These are phyloP conservation scores for Nemoura dubitans DNA, from an alignment of 2,888 invertebrate genomes.

Conservation along the genomic window DNA sequence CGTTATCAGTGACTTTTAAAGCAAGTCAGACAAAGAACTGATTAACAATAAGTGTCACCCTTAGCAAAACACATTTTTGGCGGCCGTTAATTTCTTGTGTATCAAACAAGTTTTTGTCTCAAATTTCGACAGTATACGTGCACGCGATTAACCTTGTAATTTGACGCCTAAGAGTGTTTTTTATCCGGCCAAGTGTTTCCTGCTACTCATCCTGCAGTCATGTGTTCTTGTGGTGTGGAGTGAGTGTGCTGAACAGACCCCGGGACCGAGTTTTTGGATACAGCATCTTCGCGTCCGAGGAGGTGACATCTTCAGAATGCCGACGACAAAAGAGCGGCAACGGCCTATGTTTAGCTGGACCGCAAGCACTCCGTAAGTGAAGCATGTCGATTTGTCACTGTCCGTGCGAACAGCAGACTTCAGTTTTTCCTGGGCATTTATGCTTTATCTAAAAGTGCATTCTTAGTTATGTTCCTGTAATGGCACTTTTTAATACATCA, in stretches of 20 bases:
- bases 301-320: background rate
- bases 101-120: background rate
- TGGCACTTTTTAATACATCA: too few species aligned
- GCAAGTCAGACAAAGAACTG: background rate
- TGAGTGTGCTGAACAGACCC: background rate
- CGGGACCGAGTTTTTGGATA: background rate
- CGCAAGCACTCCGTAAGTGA: background rate
- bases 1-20: background rate
- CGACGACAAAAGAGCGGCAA: background rate
- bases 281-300: background rate
- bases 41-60: background rate
- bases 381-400: too few species aligned
- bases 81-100: background rate
- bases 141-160: background rate
- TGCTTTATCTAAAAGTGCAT: too few species aligned
- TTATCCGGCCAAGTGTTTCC: background rate
- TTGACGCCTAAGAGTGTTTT: background rate
- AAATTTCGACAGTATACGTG: background rate
- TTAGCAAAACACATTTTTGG: background rate
- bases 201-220: background rate
- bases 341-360: background rate
- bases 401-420: too few species aligned
- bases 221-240: background rate
- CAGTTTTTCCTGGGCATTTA: too few species aligned
- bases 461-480: too few species aligned